Base-by-base conservation (phyloP, 2,113 vertebrate species). In the Xenopus laevis region DNA sequence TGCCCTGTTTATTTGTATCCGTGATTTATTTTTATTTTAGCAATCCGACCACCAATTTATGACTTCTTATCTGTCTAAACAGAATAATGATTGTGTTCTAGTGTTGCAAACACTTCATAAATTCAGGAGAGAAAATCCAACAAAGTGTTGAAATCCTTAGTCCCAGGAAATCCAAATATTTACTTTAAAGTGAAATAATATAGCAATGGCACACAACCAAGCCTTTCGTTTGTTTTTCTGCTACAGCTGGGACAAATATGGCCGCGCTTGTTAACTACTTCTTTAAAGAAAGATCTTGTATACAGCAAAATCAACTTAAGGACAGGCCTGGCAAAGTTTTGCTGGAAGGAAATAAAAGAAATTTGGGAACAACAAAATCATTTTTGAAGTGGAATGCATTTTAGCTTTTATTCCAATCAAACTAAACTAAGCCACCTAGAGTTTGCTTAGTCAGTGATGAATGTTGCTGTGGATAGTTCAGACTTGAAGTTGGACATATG, bases 201-300 rank as follows among this genome's bases (percentile, higher is more conserved):
- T 69, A 45, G 30, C 44, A 55, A n/a, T 69, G 73, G 73, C 73
- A 76, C 27, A 13, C 47, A 33, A 63, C 69, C 66, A 63, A 76
- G 62, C 73, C 69, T 55, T 69, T 20, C 55, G 69, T 76, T 69
- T 76, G 68, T 76, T 76, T 69, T 75, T 67, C 47, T 75, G 27
- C 65, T 50, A 9, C 46, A 68, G 72, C 45, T 53, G 13, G 17
- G 57, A 17, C 72, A 75, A 65, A 75, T 75, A 65, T 61, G 65
- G 65, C 50, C 57, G 33, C 23, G 23, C 33, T 40, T 40, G 33
- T 40, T 40, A 40, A 40, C 33, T 40, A 7, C 33, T 40, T 40
- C 33, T 40, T 3, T 40, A 40, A 40, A 9, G 33, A 9, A 40
- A 7, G 6, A 40, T 40, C 33, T 40, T 40, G 8, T 40, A 40